Evolutionary conservation across 2,888 invertebrate species (phyloP).

Genomic region (Vannuccia rotundouncinata): DNA sequence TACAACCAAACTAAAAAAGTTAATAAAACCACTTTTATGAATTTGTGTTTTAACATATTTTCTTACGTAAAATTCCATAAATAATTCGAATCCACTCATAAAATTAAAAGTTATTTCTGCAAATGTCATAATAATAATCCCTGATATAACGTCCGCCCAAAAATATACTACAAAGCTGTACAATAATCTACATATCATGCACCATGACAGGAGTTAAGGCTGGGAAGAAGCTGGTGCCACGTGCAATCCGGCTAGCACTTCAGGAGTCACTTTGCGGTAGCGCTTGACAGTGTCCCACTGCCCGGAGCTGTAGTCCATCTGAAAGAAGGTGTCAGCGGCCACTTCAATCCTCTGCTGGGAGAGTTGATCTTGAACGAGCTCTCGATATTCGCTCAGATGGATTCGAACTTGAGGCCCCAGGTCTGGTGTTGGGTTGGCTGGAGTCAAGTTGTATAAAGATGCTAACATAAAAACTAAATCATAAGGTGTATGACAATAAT

Average conservation of each 20-base stretch:
- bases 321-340: conserved; percentile 87
- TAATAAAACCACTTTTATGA: too few species aligned
- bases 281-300: conserved; percentile 94
- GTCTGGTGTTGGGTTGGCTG: conserved; percentile 93
- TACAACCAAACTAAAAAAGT: too few species aligned
- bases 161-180: too few species aligned
- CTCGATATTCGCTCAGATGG: conserved; percentile 82
- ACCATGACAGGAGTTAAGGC: too few species aligned
- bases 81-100: too few species aligned
- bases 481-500: too few species aligned
- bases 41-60: too few species aligned
- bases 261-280: conserved; percentile 65
- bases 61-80: too few species aligned
- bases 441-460: conserved; percentile 41
- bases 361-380: conserved; percentile 68
- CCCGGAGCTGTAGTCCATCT: conserved; percentile 94
- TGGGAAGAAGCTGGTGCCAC: background rate
- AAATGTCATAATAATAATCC: too few species aligned
- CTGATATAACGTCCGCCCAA: too few species aligned
- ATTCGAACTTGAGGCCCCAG: conserved; percentile 91
- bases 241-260: background rate
- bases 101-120: too few species aligned
- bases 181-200: too few species aligned
- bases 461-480: background rate
- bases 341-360: conserved; percentile 71